Conservation (phyloP, 2,113 vertebrate species). For the Microcebus murinus region DNA sequence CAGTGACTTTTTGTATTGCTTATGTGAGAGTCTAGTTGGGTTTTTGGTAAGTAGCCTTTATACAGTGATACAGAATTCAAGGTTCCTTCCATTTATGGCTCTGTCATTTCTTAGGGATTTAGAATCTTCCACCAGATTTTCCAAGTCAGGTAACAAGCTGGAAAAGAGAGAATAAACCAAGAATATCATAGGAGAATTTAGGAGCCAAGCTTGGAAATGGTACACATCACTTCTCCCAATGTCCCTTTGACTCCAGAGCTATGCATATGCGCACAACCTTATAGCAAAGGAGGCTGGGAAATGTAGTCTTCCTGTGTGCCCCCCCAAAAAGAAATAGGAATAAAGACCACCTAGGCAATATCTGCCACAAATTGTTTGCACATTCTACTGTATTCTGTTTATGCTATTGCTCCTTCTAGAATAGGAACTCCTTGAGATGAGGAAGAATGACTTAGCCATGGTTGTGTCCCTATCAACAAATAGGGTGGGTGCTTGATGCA, state of each 20-base stretch:
- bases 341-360: background rate
- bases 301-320: background rate
- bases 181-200: background rate
- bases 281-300: background rate
- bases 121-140: background rate
- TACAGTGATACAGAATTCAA: background rate
- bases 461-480: background rate
- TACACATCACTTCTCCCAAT: background rate
- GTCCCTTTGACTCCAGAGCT: background rate
- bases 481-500: background rate
- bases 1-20: background rate
- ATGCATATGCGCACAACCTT: background rate
- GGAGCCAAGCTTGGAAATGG: background rate
- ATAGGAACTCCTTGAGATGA: conserved; percentile 7
- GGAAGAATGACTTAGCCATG: background rate
- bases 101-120: background rate
- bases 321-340: background rate
- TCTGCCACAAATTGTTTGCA: background rate
- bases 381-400: background rate
- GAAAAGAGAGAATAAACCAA: background rate
- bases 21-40: background rate
- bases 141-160: background rate
- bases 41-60: background rate
- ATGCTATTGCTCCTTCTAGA: background rate
- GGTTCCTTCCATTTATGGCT: background rate